Conservation (phyloP, 2,888 invertebrate species). For the Agonum fuliginosum region DNA sequence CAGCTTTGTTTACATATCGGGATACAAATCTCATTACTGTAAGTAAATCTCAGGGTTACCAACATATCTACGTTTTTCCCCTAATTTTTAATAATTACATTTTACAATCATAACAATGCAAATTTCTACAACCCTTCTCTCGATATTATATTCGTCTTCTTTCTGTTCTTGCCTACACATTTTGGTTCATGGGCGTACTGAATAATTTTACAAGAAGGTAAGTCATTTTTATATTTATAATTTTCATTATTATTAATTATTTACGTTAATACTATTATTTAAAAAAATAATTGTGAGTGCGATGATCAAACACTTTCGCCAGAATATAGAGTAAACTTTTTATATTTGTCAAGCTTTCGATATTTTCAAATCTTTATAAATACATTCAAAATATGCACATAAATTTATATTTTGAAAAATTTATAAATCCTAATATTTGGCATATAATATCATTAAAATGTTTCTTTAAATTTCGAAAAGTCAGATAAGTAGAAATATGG, state of each 20-base stretch:
- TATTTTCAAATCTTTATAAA: too few species aligned
- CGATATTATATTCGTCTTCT: conserved; percentile 47
- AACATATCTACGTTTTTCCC: conserved; percentile 40
- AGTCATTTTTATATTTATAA: background rate
- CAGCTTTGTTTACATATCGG: conserved; percentile 33
- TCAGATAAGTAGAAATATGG: too few species aligned
- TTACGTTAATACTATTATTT: too few species aligned
- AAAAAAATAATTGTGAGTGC: too few species aligned
- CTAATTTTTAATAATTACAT: conserved; percentile 45
- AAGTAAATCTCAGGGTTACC: conserved; percentile 48
- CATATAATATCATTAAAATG: too few species aligned
- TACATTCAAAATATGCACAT: too few species aligned
- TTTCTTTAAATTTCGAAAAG: too few species aligned
- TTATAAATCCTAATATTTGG: too few species aligned
- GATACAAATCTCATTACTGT: conserved; percentile 43
- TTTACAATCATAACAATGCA: conserved; percentile 51
- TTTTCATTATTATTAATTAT: background rate
- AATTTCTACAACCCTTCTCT: conserved; percentile 52
- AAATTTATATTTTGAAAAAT: too few species aligned
- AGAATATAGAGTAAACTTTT: too few species aligned
- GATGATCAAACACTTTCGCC: too few species aligned
- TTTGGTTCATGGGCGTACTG: background rate
- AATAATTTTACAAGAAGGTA: background rate
- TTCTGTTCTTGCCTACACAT: conserved; percentile 25
- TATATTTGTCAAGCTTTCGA: too few species aligned